A percentile compares a stretch with the other conserved stretches of the same genome.
Conservation (phyloP, 2,888 invertebrate genomes). For the Oxycera nigricornis region DNA sequence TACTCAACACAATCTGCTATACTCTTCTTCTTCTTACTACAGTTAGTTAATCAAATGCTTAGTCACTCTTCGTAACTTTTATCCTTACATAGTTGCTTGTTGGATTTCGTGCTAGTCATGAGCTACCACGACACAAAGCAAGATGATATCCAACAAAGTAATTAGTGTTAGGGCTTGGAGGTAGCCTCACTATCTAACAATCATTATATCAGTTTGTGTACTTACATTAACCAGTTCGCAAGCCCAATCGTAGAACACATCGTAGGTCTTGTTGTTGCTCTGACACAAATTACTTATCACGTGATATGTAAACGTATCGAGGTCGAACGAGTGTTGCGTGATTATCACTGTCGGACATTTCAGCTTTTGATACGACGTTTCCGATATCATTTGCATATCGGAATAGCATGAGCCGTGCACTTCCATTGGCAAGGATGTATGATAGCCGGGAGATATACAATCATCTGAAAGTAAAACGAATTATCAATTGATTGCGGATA, state of each 20-base stretch:
- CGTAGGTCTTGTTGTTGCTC: slow-evolving; percentile 61
- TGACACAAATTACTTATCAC: slow-evolving; percentile 61
- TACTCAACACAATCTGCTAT: no score
- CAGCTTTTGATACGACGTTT: slow-evolving; percentile 59
- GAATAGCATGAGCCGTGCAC: slow-evolving; percentile 62
- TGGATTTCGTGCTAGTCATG: no score
- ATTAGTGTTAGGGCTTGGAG: no score
- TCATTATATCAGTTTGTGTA: no score
- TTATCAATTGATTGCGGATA: background rate
- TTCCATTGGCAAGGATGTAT: slow-evolving; percentile 61
- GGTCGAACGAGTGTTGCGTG: slow-evolving; percentile 61
- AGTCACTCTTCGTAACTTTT: no score
- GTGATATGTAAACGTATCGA: slow-evolving; percentile 61
- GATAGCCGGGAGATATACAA: slow-evolving; percentile 62
- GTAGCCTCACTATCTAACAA: no score
- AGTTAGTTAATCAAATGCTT: no score
- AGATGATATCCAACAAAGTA: no score
- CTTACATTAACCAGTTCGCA: slow-evolving; percentile 59
- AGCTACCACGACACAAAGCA: no score
- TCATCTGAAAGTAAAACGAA: slow-evolving; percentile 53
- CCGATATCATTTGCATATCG: slow-evolving; percentile 63
- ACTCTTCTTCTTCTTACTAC: no score
- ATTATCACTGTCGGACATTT: slow-evolving; percentile 59
- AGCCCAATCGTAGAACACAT: slow-evolving; percentile 62
- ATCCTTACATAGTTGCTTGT: no score